phyloP scores from a whole-genome alignment of 2,113 vertebrate genomes.

The Turdus rufiventris region DNA sequence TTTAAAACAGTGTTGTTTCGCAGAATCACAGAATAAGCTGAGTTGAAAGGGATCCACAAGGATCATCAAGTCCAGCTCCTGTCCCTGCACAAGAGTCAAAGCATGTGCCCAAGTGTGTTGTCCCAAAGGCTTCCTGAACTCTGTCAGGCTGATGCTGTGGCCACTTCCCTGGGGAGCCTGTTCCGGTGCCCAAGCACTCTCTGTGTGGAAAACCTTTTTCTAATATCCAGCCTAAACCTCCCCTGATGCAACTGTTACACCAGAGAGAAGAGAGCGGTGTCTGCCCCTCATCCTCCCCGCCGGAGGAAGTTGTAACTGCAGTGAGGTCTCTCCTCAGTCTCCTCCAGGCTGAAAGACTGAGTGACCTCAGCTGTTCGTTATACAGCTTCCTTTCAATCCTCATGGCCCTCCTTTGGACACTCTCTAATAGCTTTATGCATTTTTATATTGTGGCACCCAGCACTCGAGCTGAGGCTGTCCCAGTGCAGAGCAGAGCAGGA shows the following conservation, averaged over 20 bases:
- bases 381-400: not conserved
- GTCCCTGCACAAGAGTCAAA: not conserved
- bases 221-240: not conserved
- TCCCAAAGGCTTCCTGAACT: not conserved
- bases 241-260: not conserved
- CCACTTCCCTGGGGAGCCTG: not conserved
- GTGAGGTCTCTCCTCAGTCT: not conserved
- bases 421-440: not conserved
- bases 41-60: not conserved
- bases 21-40: not conserved
- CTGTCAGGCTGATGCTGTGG: not conserved
- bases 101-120: not conserved
- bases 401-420: not conserved
- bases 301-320: no score
- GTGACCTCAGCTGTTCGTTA: not conserved
- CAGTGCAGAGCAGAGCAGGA: not conserved
- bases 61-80: fast-evolving
- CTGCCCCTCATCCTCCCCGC: not conserved
- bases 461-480: fast-evolving
- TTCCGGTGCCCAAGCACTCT: not conserved
- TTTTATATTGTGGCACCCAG: not conserved
- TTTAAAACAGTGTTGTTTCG: not conserved
- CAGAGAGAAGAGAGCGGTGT: not conserved
- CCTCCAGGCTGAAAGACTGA: not conserved
- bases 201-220: not conserved